phyloP scores from a whole-genome alignment of 2,888 invertebrate genomes.

The Chrysotoxum bicinctum region DNA sequence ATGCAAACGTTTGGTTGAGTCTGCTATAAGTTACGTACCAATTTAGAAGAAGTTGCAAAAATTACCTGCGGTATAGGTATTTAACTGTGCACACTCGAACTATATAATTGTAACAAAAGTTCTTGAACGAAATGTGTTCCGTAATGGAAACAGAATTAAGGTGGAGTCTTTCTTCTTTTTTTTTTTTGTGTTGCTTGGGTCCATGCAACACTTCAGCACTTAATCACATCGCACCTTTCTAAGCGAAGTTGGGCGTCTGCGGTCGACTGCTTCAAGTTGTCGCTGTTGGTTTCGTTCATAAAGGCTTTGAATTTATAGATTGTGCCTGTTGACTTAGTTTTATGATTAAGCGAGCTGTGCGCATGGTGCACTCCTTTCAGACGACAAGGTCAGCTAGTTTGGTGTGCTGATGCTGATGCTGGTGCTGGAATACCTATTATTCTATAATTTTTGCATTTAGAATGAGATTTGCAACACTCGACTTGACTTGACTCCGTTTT shows the following conservation, averaged over 20 bases:
- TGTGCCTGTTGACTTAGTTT: slow-evolving; percentile 28
- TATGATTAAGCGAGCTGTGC: slow-evolving; percentile 46
- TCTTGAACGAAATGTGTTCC: slow-evolving; percentile 31
- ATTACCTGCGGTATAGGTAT: not conserved
- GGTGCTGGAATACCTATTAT: not conserved
- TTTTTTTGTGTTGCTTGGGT: not conserved
- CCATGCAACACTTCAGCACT: slow-evolving; percentile 52
- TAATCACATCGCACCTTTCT: slow-evolving; percentile 66
- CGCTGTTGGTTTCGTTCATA: not conserved
- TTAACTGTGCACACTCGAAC: not conserved
- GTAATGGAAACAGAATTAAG: slow-evolving; percentile 55
- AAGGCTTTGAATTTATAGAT: slow-evolving; percentile 14
- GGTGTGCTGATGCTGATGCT: not conserved
- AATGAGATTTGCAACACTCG: slow-evolving; percentile 38
- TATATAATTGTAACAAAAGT: slow-evolving; percentile 6
- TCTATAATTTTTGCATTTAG: slow-evolving; percentile 38
- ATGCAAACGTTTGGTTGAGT: too few species aligned
- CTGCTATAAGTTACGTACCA: too few species aligned
- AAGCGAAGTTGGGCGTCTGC: slow-evolving; percentile 45
- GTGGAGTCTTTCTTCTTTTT: slow-evolving; percentile 50
- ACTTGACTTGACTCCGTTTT: slow-evolving; percentile 8
- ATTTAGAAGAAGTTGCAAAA: too few species aligned
- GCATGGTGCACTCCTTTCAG: slow-evolving; percentile 63
- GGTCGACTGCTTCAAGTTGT: not conserved
- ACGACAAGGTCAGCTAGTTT: slow-evolving; percentile 62